Evolutionary conservation across 2,888 invertebrate species (phyloP).

Genomic region (Eudasyphora cyanicolor): DNA sequence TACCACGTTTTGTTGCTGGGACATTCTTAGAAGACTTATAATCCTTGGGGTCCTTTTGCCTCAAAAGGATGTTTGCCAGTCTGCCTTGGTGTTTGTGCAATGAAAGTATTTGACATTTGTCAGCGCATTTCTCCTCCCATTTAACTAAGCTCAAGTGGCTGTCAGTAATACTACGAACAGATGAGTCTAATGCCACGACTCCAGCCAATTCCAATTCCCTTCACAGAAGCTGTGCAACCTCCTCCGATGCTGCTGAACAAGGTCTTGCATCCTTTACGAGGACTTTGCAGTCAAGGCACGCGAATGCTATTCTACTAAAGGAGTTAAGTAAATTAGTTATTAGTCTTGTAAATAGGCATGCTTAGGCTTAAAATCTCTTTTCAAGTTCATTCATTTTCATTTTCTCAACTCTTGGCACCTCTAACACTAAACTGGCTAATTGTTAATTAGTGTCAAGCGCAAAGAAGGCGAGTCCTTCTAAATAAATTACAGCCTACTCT

Average conservation of each 20-base stretch:
- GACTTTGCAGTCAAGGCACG: background rate
- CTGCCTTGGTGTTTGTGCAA: conserved; percentile 62
- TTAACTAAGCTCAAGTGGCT: conserved; percentile 66
- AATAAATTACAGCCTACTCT: conserved; percentile 51
- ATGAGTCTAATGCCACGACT: conserved; percentile 39
- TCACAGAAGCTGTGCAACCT: background rate
- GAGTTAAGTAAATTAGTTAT: conserved; percentile 74
- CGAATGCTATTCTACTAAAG: conserved; percentile 59
- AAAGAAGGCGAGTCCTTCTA: conserved; percentile 43
- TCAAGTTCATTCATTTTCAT: conserved; percentile 28
- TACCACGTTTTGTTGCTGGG: conserved; percentile 24
- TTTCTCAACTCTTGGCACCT: conserved; percentile 1
- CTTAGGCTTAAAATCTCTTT: conserved; percentile 46
- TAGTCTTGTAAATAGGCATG: conserved; percentile 73
- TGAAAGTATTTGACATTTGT: conserved; percentile 74
- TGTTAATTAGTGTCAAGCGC: conserved; percentile 76
- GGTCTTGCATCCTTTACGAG: conserved; percentile 2
- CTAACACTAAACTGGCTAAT: conserved; percentile 69
- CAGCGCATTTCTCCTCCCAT: conserved; percentile 66
- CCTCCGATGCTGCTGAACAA: background rate
- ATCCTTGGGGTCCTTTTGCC: conserved; percentile 62
- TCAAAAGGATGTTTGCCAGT: too few relatives aligned
- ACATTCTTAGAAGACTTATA: conserved; percentile 39
- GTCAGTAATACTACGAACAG: conserved; percentile 64
- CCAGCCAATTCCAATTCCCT: background rate